Evolutionary conservation across 2,113 vertebrate species (phyloP).

Genomic region (Scolopax mira): DNA sequence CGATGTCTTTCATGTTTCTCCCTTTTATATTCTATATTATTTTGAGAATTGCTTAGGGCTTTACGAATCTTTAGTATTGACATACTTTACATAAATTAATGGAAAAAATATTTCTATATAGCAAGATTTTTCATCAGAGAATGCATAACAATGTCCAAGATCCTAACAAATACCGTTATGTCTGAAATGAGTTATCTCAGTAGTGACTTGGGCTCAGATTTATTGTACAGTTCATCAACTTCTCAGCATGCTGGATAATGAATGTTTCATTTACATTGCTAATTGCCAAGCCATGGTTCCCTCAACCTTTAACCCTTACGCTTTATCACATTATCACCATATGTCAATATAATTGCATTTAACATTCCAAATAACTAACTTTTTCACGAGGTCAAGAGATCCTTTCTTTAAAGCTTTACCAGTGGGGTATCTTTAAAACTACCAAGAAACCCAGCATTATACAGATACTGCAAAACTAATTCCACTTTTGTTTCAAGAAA

Average conservation of each 20-base stretch:
- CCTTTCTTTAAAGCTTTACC: constrained; percentile 49
- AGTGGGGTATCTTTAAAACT: constrained; percentile 1
- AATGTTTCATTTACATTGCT: constrained; percentile 93
- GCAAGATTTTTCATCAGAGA: constrained; percentile 52
- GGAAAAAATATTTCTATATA: constrained; percentile 41
- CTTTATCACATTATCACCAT: constrained; percentile 83
- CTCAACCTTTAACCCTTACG: constrained; percentile 84
- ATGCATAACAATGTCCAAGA: constrained; percentile 71
- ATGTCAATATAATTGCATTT: constrained; percentile 84
- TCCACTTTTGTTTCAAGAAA: background rate
- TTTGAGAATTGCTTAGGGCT: background rate
- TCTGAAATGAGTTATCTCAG: constrained; percentile 89
- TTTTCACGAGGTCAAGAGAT: constrained; percentile 64
- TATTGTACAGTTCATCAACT: constrained; percentile 99
- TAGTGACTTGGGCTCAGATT: constrained; percentile 91
- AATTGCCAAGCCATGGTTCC: constrained; percentile 87
- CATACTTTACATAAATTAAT: constrained; percentile 36
- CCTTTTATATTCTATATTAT: background rate
- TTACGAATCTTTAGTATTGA: background rate
- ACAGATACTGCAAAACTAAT: background rate
- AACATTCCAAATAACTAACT: constrained; percentile 77
- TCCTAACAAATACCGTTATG: constrained; percentile 80
- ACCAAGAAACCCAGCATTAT: background rate
- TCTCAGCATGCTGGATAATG: constrained; percentile 96
- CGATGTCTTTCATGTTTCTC: background rate